Evolutionary conservation across 1,140 invertebrate genomes (phyloP), one percentile per base, ranked within the genome.

Genomic region (Neodiprion lecontei): DNA sequence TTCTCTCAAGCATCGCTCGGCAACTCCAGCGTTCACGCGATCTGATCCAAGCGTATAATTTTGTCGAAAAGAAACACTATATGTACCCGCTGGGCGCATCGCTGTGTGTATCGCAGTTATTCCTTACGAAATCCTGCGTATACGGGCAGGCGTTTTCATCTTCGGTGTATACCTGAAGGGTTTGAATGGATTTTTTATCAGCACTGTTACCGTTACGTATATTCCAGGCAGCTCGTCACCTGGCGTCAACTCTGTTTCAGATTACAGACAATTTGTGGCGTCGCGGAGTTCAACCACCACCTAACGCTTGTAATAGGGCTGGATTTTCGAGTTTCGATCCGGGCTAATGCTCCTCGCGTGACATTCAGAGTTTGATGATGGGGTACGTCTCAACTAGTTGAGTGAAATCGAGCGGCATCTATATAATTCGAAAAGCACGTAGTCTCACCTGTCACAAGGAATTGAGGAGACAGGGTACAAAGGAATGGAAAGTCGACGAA

Each of bases 1-100:
- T 40, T n/a, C 7, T 40, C 28, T 75, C 65, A 69, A 65, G 23
- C 61, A 73, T 67, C 65, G 76, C 73, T 72, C 23, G 74, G 74
- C 53, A 40, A 40, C 28, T 40, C 28, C 28, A 5, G 23, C 68
- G 67, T 76, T 79, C 78, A 72, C 70, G 78, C 74, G 72, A 77
- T 72, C 67, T 73, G 70, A 77, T 72, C 61, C 69, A 67, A 69
- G 48, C 17, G n/a, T 78, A 48, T 79, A 74, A 79, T 75, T 67
- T 68, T 73, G 69, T 70, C 61, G 48, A 72, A 69, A 77, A 21
- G 40, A 69, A 23, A 69, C 28, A 40, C 28, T 40, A 40, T 40
- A 5, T 23, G 12, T 17, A 23, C 67, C 67, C 10, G 14, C 14
- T 23, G 11, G n/a, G 53, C 53, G 53, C 53, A 61, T 61, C 28